These are phyloP conservation scores for Apaloderma vittatum DNA, from an alignment of 2,113 vertebrate species.

Conservation along the genomic window DNA sequence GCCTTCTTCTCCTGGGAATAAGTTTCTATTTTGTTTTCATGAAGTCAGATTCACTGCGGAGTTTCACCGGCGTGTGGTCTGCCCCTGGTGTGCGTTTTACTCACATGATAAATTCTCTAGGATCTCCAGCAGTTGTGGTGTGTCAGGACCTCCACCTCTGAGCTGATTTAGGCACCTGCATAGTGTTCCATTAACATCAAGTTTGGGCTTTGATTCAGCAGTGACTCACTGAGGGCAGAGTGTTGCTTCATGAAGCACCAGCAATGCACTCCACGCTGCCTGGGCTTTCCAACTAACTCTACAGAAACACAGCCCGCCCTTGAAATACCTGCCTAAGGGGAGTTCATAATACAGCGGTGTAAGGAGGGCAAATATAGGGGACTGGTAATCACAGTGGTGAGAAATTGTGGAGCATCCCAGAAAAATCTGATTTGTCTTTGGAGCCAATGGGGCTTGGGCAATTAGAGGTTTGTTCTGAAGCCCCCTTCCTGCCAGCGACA, in stretches of 20 bases:
- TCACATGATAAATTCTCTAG: background rate
- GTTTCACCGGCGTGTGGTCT: background rate
- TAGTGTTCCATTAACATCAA: constrained; percentile 6
- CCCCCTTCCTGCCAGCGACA: background rate
- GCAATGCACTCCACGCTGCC: background rate
- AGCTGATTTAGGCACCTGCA: background rate
- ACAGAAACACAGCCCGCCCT: background rate
- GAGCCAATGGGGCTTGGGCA: background rate
- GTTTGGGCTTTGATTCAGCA: constrained; percentile 44
- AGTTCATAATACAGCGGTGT: background rate
- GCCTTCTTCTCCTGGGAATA: background rate
- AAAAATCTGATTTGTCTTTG: constrained; percentile 3
- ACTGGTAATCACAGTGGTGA: background rate
- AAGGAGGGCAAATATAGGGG: background rate
- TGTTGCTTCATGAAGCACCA: background rate
- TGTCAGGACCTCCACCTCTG: background rate
- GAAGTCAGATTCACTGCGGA: background rate
- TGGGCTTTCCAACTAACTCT: background rate
- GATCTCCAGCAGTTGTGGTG: background rate
- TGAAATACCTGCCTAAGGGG: background rate
- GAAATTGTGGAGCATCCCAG: background rate
- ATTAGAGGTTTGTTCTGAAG: background rate
- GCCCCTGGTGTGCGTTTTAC: background rate
- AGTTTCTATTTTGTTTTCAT: background rate
- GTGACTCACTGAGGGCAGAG: constrained; percentile 51